Evolutionary conservation across 2,888 invertebrate genomes (phyloP).

Genomic region (Synanthedon andrenaeformis): DNA sequence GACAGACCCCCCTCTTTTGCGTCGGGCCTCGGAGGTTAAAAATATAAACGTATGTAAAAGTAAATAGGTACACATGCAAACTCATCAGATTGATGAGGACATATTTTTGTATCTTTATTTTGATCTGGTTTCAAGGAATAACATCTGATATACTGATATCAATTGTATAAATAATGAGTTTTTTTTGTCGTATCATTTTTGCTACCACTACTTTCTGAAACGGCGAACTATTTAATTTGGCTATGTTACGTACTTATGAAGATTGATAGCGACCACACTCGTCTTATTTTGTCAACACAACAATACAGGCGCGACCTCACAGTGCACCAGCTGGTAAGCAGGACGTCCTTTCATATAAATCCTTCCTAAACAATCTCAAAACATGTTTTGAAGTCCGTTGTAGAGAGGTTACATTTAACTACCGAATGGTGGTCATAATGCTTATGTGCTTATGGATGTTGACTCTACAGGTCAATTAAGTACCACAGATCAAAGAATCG

Average conservation of each 20-base stretch:
- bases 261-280: conserved; percentile 55
- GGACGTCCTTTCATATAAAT: conserved; percentile 39
- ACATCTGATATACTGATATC: too few species aligned
- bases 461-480: not conserved
- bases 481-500: not conserved
- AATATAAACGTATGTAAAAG: too few species aligned
- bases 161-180: too few species aligned
- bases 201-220: conserved; percentile 18
- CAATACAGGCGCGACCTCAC: conserved; percentile 22
- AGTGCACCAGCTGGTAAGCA: conserved; percentile 26
- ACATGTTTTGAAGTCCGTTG: conserved; percentile 1
- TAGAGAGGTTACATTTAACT: too few species aligned
- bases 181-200: conserved; percentile 7
- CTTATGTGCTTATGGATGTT: too few species aligned
- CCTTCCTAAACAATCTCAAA: conserved; percentile 7
- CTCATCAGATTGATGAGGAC: too few species aligned
- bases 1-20: too few species aligned
- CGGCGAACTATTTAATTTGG: conserved; percentile 10
- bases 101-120: too few species aligned
- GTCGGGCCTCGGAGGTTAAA: too few species aligned
- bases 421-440: too few species aligned
- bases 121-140: too few species aligned
- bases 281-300: conserved; percentile 49
- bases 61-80: too few species aligned
- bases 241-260: conserved; percentile 29